phyloP scores from a whole-genome alignment of 1,140 invertebrate genomes.

The Eufriesea mexicana region DNA sequence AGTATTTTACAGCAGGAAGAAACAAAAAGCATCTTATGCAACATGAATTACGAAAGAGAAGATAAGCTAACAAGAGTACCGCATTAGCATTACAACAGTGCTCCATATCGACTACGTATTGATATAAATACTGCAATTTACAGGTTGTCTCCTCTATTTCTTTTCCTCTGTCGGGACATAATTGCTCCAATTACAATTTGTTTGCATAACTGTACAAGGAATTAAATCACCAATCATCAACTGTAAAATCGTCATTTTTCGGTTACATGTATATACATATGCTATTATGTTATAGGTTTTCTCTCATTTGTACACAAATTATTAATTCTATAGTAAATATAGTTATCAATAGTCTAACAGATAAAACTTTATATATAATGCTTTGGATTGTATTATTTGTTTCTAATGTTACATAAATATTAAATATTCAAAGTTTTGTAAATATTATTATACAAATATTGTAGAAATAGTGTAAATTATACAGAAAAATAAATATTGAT shows the following conservation, averaged over 20 bases:
- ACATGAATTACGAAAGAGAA: constrained; percentile 2
- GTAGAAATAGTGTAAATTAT: no score
- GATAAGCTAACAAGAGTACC: background rate
- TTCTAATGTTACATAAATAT: no score
- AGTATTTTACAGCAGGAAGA: background rate
- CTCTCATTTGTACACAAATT: background rate
- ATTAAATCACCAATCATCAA: no score
- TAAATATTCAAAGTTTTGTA: no score
- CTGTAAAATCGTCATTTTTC: background rate
- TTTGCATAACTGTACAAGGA: background rate
- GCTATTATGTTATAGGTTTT: no score
- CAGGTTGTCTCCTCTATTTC: background rate
- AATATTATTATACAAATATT: no score
- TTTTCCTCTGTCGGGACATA: no score
- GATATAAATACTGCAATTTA: background rate
- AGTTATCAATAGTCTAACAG: no score
- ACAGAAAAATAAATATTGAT: no score
- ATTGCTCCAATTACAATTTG: background rate
- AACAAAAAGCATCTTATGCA: background rate
- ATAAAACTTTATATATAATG: no score
- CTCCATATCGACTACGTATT: background rate
- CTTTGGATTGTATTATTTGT: no score
- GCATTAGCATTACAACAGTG: constrained; percentile 6
- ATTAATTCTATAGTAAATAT: no score
- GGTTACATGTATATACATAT: background rate